Base-by-base conservation (phyloP, 2,888 invertebrate genomes). In the Sussaba pulchella region DNA sequence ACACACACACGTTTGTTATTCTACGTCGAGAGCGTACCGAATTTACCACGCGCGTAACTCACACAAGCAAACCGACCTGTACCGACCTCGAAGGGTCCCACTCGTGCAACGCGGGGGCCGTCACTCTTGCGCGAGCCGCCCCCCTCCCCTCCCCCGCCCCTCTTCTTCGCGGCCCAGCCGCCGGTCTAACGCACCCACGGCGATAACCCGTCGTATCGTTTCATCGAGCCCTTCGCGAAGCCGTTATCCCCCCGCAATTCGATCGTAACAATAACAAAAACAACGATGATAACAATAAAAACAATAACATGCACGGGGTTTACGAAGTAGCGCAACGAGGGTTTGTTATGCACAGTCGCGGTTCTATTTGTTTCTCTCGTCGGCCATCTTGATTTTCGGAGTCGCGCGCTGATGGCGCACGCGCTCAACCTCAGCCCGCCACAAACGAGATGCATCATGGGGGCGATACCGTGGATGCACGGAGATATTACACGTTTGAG, bases 361-460 rank as follows among this genome's bases (percentile, higher is more conserved):
- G 85, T 31, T 86, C 85, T 88, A 88, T 89, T 89, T 89, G 86
- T 89, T 89, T 88, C 89, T 86, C 81, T 86, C 78, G 82, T 52
- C 67, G n/a, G 67, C 89, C 90, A 90, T 90, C 85, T 90, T 90
- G 88, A 87, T 90, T 89, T 87, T 86, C 84, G 83, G 88, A 85
- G 87, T 81, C 84, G 85, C 84, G 85, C 84, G 81, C 76, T 50
- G 61, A 17, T 12, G 64, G 84, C 84, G 86, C 86, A 81, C 74
- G 70, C 85, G 85, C 87, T 19, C 10, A 43, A 74, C 64, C 19
- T 39, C 59, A 78, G 69, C 77, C 73, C 78, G 81, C 70, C 78
- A 78, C 71, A 72, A 78, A 64, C 70, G 78, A 52, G 73, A 57
- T 81, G 81, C 81, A 77, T 77, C 72, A 69, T 73, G 70, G 81